These are phyloP conservation scores for Himalopsyche kuldschensis DNA, from an alignment of 2,888 invertebrate genomes.

Conservation along the genomic window DNA sequence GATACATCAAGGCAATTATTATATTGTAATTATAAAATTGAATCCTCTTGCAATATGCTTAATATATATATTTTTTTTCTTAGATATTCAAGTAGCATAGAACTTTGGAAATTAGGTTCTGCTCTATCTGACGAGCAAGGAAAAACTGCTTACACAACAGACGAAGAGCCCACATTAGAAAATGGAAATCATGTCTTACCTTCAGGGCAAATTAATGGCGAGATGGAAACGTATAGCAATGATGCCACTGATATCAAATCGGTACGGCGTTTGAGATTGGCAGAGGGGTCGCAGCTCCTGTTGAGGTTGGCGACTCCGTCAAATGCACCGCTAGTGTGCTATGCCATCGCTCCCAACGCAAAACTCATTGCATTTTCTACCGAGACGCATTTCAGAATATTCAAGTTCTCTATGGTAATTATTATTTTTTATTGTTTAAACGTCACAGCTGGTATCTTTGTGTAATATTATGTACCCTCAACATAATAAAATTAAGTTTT, in stretches of 20 bases:
- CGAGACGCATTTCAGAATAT: constrained; percentile 64
- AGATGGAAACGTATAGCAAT: constrained; percentile 43
- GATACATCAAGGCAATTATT: no score
- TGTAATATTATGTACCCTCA: no score
- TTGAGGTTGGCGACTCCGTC: constrained; percentile 67
- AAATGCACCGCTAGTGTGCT: constrained; percentile 69
- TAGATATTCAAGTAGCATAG: constrained; percentile 58
- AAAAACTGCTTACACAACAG: constrained; percentile 37
- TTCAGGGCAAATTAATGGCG: constrained; percentile 47
- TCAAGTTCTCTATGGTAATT: constrained; percentile 63
- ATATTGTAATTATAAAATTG: not conserved
- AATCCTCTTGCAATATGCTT: not conserved
- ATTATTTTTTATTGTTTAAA: not conserved
- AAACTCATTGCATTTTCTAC: constrained; percentile 78
- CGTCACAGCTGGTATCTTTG: not conserved
- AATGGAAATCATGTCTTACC: constrained; percentile 41
- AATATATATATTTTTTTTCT: not conserved
- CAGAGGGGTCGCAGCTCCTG: constrained; percentile 67
- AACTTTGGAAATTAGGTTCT: constrained; percentile 65
- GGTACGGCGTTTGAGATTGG: constrained; percentile 48
- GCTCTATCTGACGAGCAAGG: constrained; percentile 43
- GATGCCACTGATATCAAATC: constrained; percentile 44
- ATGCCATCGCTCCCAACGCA: constrained; percentile 71
- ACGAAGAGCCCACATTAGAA: constrained; percentile 42
- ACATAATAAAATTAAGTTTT: no score